phyloP scores from a whole-genome alignment of 37 sponge, comb jelly and placozoan species.

The Spongilla lacustris region DNA sequence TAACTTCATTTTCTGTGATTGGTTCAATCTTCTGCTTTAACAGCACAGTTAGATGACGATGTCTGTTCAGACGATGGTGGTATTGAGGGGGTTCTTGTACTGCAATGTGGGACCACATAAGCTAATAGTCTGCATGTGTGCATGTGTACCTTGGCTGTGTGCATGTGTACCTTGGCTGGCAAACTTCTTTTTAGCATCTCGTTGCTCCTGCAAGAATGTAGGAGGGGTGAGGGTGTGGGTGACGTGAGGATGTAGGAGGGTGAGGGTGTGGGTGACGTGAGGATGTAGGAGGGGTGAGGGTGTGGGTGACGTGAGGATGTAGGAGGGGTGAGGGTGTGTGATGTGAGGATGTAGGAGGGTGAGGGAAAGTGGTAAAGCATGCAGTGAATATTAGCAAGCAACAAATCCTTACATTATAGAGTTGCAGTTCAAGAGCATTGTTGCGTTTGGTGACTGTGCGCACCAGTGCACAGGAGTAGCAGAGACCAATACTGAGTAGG shows the following conservation, averaged over 20 bases:
- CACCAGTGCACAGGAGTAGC: slow-evolving; percentile 59
- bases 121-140: no score
- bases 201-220: background rate
- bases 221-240: no score
- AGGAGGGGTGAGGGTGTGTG: background rate
- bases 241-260: no score
- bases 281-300: no score
- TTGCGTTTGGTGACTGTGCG: slow-evolving; percentile 66
- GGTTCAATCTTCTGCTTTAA: background rate
- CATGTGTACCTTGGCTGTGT: background rate
- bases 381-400: no score
- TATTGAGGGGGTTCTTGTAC: background rate
- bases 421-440: slow-evolving; percentile 69
- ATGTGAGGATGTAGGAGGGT: background rate
- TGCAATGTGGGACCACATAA: background rate
- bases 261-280: background rate
- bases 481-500: slow-evolving; percentile 54
- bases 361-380: background rate
- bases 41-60: background rate
- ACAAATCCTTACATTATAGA: slow-evolving; percentile 26
- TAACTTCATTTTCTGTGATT: background rate
- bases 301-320: background rate
- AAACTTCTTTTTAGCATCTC: background rate
- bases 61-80: background rate
- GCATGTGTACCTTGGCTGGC: background rate